Evolutionary conservation across 2,113 vertebrate species (phyloP).

Genomic region (Carassius gibelio): DNA sequence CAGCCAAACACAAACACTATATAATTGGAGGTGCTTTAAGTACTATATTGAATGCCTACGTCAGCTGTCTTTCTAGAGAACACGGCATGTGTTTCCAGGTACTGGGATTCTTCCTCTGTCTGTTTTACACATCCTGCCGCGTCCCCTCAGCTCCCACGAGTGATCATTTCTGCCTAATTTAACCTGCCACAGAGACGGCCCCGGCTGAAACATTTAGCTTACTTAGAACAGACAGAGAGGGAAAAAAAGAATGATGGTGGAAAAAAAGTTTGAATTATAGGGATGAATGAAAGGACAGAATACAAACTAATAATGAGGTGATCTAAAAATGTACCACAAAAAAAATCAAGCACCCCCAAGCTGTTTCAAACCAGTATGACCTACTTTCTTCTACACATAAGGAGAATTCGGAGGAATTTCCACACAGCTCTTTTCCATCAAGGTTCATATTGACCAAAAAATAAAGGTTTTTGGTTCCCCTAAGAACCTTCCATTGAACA

Average conservation of each 20-base stretch:
- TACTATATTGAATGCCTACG: not conserved
- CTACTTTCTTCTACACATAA: not conserved
- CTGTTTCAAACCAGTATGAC: not conserved
- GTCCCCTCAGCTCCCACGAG: constrained; percentile 31
- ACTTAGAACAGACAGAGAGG: not conserved
- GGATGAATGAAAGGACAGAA: not conserved
- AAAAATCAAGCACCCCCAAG: not conserved
- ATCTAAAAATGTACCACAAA: not conserved
- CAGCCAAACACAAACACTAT: not conserved
- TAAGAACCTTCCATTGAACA: too few relatives aligned
- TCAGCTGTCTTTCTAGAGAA: constrained; percentile 19
- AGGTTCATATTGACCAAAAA: too few relatives aligned
- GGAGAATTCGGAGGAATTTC: not conserved
- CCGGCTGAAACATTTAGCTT: constrained; percentile 20
- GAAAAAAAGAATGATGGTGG: not conserved
- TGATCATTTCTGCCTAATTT: constrained; percentile 52
- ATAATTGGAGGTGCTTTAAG: not conserved
- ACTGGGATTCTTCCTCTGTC: constrained; percentile 33
- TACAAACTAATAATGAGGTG: not conserved
- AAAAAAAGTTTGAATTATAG: not conserved
- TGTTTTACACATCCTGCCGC: constrained; percentile 41
- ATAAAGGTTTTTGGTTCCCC: too few relatives aligned
- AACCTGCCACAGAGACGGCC: constrained; percentile 20
- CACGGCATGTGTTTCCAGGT: constrained; percentile 32
- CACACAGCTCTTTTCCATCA: too few relatives aligned